Evolutionary conservation across 2,113 vertebrate genomes (phyloP).

Genomic region (Oncorhynchus masou): DNA sequence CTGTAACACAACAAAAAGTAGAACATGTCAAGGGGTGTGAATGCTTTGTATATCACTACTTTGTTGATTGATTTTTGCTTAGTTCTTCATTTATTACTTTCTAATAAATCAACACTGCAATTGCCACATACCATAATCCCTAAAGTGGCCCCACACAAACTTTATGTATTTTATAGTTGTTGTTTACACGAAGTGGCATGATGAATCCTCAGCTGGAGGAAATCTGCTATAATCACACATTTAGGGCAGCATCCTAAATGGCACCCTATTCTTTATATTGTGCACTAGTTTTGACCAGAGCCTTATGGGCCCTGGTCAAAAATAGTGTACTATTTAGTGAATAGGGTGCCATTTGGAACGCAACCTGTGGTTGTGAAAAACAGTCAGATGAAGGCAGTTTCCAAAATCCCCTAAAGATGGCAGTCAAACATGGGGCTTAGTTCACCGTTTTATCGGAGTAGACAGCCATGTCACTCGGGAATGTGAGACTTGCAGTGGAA

Average conservation of each 20-base stretch:
- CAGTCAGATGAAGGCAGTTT: slow-evolving; percentile 45
- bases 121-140: background rate
- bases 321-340: background rate
- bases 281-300: too few species aligned
- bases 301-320: too few species aligned
- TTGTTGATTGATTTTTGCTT: too few species aligned
- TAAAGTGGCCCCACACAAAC: background rate
- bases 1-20: too few species aligned
- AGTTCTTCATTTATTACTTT: too few species aligned
- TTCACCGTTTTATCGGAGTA: background rate
- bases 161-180: background rate
- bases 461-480: background rate
- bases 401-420: slow-evolving; percentile 81
- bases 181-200: background rate
- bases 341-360: background rate
- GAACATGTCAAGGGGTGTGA: too few species aligned
- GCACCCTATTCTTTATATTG: too few species aligned
- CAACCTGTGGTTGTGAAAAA: background rate
- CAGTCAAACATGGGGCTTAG: slow-evolving; percentile 71
- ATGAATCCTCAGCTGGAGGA: background rate
- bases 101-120: background rate
- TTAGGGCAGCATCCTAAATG: too few species aligned
- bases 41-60: too few species aligned
- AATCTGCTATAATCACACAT: too few species aligned
- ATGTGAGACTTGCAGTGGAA: background rate